These are phyloP conservation scores for Coregonus clupeaformis DNA, from an alignment of 2,113 vertebrate genomes.

Conservation along the genomic window DNA sequence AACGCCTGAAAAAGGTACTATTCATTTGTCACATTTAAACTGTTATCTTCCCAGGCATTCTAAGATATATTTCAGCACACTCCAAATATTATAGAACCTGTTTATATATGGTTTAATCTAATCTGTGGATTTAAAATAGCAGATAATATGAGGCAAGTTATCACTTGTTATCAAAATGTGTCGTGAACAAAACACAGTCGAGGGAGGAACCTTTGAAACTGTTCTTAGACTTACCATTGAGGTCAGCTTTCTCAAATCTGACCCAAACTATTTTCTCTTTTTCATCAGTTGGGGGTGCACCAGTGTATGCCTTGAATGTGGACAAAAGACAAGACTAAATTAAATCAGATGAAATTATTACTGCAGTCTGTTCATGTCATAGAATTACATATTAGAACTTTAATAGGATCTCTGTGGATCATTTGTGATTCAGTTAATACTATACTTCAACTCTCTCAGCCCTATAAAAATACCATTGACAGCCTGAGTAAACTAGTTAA, in stretches of 20 bases:
- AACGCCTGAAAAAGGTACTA: conserved; percentile 2
- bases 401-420: conserved; percentile 51
- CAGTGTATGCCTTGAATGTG: conserved; percentile 85
- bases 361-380: not conserved
- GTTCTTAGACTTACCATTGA: conserved; percentile 81
- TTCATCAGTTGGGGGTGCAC: conserved; percentile 88
- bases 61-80: not conserved
- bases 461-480: conserved; percentile 56
- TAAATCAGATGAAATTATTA: not conserved
- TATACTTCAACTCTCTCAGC: conserved; percentile 62
- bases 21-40: not conserved
- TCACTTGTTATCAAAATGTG: not conserved
- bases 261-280: conserved; percentile 98
- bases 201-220: no score
- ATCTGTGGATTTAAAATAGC: not conserved
- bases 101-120: not conserved
- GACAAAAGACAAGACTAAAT: conserved; percentile 32
- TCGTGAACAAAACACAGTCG: not conserved
- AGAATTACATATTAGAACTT: no score
- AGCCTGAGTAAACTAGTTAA: no score
- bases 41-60: not conserved
- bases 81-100: not conserved
- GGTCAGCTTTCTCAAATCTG: conserved; percentile 94
- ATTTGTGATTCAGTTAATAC: no score
- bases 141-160: not conserved